A percentile compares a stretch with the other conserved stretches of the same genome.
Evolutionary conservation across 2,113 vertebrate species (phyloP).

Genomic region (Cyphomyrus plagiostoma): DNA sequence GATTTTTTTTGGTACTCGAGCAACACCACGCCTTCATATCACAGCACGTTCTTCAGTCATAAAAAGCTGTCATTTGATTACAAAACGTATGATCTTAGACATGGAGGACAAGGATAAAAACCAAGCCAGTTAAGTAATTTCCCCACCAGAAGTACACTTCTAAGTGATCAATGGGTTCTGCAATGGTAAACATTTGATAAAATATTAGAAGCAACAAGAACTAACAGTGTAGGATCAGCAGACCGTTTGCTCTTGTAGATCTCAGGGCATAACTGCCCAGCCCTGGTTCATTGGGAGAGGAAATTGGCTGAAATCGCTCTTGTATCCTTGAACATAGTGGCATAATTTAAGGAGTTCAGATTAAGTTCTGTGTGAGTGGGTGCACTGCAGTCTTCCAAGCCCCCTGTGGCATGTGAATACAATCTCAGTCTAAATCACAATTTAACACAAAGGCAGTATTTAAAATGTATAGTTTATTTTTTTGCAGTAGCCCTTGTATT

Average conservation of each 20-base stretch:
- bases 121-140: background rate
- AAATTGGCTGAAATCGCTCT: background rate
- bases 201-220: background rate
- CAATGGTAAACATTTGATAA: background rate
- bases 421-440: background rate
- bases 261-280: background rate
- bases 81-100: background rate
- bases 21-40: background rate
- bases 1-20: background rate
- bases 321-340: background rate
- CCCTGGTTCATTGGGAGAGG: background rate
- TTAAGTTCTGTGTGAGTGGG: background rate
- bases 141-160: background rate
- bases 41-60: background rate
- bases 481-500: slow-evolving; percentile 28
- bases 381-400: background rate
- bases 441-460: slow-evolving; percentile 37
- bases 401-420: background rate
- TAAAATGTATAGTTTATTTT: slow-evolving; percentile 52
- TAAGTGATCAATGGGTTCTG: background rate
- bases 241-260: background rate
- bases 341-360: no score
- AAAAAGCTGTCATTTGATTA: background rate
- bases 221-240: background rate
- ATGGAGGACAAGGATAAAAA: background rate